A percentile compares a stretch with the other conserved stretches of the same genome.
These are phyloP conservation scores for Panagrolaimus sp. DNA, from an alignment of 1,140 invertebrate species.

Conservation along the genomic window DNA sequence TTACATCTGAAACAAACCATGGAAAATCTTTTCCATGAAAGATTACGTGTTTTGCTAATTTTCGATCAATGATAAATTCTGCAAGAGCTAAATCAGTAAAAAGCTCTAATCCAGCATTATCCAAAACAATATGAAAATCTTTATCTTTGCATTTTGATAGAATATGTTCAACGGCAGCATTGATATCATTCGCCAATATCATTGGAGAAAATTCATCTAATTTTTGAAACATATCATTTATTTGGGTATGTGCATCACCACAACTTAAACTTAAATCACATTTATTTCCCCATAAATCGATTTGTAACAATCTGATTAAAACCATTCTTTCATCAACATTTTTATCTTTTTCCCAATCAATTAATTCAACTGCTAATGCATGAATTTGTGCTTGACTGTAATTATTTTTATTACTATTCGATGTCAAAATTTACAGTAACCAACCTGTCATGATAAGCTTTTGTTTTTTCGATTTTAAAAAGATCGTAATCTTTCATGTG, in stretches of 20 bases:
- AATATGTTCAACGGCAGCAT: slow-evolving; percentile 64
- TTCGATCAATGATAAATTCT: slow-evolving; percentile 70
- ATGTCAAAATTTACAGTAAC: not conserved
- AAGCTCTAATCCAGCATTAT: slow-evolving; percentile 90
- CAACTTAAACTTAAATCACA: slow-evolving; percentile 81
- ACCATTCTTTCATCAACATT: slow-evolving; percentile 17
- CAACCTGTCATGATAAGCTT: slow-evolving; percentile 62
- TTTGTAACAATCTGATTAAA: slow-evolving; percentile 16
- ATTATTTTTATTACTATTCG: not conserved
- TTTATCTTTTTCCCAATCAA: slow-evolving; percentile 16
- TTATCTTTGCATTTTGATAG: slow-evolving; percentile 2
- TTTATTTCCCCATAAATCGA: slow-evolving; percentile 68
- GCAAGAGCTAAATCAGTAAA: slow-evolving; percentile 82
- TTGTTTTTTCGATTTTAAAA: slow-evolving; percentile 71
- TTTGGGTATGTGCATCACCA: slow-evolving; percentile 66
- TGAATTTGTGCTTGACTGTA: slow-evolving; percentile 37
- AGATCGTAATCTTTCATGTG: slow-evolving; percentile 67
- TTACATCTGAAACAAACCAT: slow-evolving; percentile 93
- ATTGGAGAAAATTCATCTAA: slow-evolving; percentile 68
- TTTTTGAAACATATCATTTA: slow-evolving; percentile 66
- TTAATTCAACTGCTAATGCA: slow-evolving; percentile 31
- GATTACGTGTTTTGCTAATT: slow-evolving; percentile 69
- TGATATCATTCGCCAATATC: slow-evolving; percentile 70
- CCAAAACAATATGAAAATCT: slow-evolving; percentile 73
- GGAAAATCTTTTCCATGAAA: slow-evolving; percentile 83